Conservation (phyloP, 2,888 invertebrate species). For the Euplexia lucipara region DNA sequence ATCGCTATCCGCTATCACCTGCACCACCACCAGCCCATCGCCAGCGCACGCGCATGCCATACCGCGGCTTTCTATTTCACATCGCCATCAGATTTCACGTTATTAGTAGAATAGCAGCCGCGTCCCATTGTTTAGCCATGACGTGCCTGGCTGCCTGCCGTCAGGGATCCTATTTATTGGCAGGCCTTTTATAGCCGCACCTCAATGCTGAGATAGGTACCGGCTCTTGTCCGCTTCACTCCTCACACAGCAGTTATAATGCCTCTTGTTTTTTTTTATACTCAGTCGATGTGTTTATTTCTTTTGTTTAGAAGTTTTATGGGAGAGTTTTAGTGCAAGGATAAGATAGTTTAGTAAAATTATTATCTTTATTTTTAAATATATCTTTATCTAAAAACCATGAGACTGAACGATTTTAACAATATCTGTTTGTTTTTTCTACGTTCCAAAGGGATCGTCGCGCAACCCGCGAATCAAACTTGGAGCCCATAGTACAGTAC, state of each 20-base stretch:
- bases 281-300: not conserved
- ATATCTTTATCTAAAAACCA: no score
- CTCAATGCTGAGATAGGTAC: conserved; percentile 28
- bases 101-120: conserved; percentile 47
- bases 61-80: conserved; percentile 59
- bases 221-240: conserved; percentile 14
- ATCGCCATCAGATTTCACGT: conserved; percentile 58
- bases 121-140: conserved; percentile 59
- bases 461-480: no score
- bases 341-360: no score
- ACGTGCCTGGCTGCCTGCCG: conserved; percentile 26
- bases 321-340: not conserved
- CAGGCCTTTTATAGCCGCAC: conserved; percentile 34
- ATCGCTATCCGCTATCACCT: conserved; percentile 1
- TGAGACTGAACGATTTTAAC: no score
- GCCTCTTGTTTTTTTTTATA: conserved; percentile 6
- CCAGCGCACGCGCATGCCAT: conserved; percentile 48
- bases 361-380: no score
- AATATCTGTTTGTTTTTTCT: no score
- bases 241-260: conserved; percentile 10
- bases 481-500: no score
- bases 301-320: conserved; percentile 5
- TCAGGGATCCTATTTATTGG: conserved; percentile 44
- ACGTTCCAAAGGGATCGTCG: no score
- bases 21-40: conserved; percentile 7